A percentile compares a stretch with the other conserved stretches of the same genome.
phyloP scores from a whole-genome alignment of 2,888 invertebrate species.

The Matsumyia berberina region DNA sequence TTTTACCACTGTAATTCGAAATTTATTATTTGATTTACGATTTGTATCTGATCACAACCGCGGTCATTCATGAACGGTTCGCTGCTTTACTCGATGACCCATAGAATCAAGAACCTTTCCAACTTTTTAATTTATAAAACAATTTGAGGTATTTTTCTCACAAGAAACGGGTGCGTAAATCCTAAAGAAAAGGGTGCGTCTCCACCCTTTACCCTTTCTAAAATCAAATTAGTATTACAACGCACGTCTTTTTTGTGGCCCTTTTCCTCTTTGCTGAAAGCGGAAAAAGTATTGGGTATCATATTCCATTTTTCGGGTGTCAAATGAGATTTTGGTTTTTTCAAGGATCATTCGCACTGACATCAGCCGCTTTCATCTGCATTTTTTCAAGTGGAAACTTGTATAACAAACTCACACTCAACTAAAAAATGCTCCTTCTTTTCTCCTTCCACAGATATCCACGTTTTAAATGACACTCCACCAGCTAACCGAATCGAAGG shows the following conservation, averaged over 20 bases:
- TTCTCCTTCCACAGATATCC: conserved; percentile 57
- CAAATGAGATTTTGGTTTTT: conserved; percentile 46
- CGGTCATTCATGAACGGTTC: conserved; percentile 42
- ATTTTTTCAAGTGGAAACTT: conserved; percentile 69
- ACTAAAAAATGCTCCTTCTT: conserved; percentile 7
- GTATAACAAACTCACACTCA: conserved; percentile 11
- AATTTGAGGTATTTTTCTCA: background rate
- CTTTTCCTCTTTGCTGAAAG: conserved; percentile 1
- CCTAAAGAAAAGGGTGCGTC: conserved; percentile 25
- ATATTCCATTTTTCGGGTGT: conserved; percentile 59
- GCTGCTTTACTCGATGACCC: conserved; percentile 57
- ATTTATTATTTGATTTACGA: background rate
- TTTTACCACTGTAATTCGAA: background rate
- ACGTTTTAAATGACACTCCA: conserved; percentile 67
- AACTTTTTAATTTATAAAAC: conserved; percentile 5
- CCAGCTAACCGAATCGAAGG: conserved; percentile 68
- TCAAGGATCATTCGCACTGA: conserved; percentile 34
- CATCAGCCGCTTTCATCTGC: conserved; percentile 52
- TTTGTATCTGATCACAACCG: conserved; percentile 28
- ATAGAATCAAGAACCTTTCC: conserved; percentile 49
- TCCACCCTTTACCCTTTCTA: background rate
- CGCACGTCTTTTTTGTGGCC: conserved; percentile 44
- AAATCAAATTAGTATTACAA: conserved; percentile 58
- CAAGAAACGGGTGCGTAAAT: conserved; percentile 51
- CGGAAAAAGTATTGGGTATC: conserved; percentile 49